These are phyloP conservation scores for Polyergus mexicanus DNA, from an alignment of 1,140 invertebrate species.

Conservation along the genomic window DNA sequence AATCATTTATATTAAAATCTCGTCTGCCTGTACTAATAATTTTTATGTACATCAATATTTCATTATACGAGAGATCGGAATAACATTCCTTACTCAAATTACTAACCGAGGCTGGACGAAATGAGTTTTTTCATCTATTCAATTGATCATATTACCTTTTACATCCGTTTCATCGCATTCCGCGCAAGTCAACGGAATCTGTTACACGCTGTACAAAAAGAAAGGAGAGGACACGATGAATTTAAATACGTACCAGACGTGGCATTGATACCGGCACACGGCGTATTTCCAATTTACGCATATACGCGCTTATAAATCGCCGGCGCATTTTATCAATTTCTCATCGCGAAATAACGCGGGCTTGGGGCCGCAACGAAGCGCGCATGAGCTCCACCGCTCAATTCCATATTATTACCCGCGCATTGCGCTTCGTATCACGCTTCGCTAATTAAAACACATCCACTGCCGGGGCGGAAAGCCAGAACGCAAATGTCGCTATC, in stretches of 20 bases:
- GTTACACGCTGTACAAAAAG: background rate
- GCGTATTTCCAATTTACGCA: conserved; percentile 3
- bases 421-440: conserved; percentile 38
- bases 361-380: background rate
- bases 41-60: background rate
- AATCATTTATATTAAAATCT: background rate
- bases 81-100: background rate
- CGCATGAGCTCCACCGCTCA: background rate
- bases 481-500: conserved; percentile 13
- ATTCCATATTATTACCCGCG: conserved; percentile 31
- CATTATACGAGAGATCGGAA: conserved; percentile 6
- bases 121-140: conserved; percentile 4
- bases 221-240: conserved; percentile 15
- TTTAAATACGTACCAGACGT: conserved; percentile 30
- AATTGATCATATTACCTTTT: conserved; percentile 48
- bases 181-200: conserved; percentile 39
- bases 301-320: background rate
- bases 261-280: background rate
- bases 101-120: background rate
- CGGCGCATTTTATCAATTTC: conserved; percentile 23
- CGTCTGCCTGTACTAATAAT: background rate
- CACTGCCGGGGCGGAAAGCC: background rate
- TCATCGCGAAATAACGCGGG: conserved; percentile 9
- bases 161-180: conserved; percentile 21
- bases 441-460: conserved; percentile 46